Evolutionary conservation across 2,113 vertebrate species (phyloP), one percentile per base, ranked within the genome.

Genomic region (Charina bottae): DNA sequence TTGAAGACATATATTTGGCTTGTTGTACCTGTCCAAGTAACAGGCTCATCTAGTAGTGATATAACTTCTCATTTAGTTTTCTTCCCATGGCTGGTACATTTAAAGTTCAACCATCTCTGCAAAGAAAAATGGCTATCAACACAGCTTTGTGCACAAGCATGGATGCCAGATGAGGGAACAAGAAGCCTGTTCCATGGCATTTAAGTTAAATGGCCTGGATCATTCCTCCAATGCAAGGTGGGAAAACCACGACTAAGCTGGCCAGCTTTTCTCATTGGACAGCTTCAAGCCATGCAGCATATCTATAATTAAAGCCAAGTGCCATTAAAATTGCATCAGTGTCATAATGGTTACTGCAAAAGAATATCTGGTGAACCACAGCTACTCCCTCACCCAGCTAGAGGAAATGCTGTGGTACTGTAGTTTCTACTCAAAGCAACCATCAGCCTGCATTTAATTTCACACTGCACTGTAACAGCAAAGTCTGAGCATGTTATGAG

Each of bases 231-330:
- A 89, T 90, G 89, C 59, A 24, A 89, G 37, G 53, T 37, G 60
- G 88, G 26, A 42, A 72, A 89, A 64, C 19, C 64, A 62, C 59
- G 90, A 49, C 13, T 56, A 33, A 60, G 68, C n/a, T 60, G 78
- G 0, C 46, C 83, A 87, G 64, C 23, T n/a, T 1, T 92, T 92
- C 85, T 93, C 83, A 86, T 2, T 92, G 87, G 78, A 46, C 55
- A 33, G n/a, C 15, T 89, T 53, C 87, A 92, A 89, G 59, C 42
- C 49, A 89, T 89, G 87, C 72, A 64, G 87, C 78, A 89, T 92
- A 92, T 92, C 64, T 89, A 92, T 92, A 92, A 92, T 89, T 92
- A 56, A 85, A 92, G 84, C 59, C 78, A 92, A 92, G 91, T 92
- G 91, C 78, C 87, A 85, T 92, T 85, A 68, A 85, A 89, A 84